Evolutionary conservation across 2,888 invertebrate species (phyloP), one percentile per base, ranked within the genome.

Genomic region (Torymus texanus): DNA sequence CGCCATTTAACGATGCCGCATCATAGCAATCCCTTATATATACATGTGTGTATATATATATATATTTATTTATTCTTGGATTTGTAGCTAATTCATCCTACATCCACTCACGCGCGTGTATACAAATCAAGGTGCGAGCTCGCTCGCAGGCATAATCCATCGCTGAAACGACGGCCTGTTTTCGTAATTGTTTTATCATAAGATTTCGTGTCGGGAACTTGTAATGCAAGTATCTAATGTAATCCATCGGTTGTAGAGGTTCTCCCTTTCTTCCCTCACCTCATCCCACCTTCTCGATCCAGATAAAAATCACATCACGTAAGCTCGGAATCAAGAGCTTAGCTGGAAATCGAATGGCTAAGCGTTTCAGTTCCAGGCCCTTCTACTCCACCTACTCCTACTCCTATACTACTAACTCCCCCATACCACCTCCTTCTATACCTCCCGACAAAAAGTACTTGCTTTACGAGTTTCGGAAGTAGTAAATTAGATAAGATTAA

Each of bases 221-320:
- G 66, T 58, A 59, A 66, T 24, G 59, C 53, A 58, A 75, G 75
- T 51, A 66, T 50, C 59, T 51, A 58, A 58, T 21, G 51, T 75
- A 67, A 66, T 67, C 75, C 70, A 41, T 41, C 41, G 41, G 41
- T 5, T 8, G 41, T 41, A 8, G 41, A 41, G 41, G 41, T 41
- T 41, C 41, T 41, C 41, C 41, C 8, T 8, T 8, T 41, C 8
- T 41, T 8, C 21, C 21, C 21, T 2, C 21, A 1, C 21, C 21
- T 21, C 21, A 21, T 21, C 2, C 21, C 2, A 21, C 29, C 29
- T 29, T 29, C 29, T 29, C 29, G 8, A 41, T 76, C 12, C n/a
- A 70, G 76, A 76, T 76, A 76, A 76, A 76, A 76, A 70, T 76
- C 70, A 67, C 62, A 70, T 76, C 76, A 70, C 76, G 76, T 76